A percentile compares a stretch with the other conserved stretches of the same genome.
Conservation (phyloP, 2,888 invertebrate genomes). For the Chymomyza fuscimana region DNA sequence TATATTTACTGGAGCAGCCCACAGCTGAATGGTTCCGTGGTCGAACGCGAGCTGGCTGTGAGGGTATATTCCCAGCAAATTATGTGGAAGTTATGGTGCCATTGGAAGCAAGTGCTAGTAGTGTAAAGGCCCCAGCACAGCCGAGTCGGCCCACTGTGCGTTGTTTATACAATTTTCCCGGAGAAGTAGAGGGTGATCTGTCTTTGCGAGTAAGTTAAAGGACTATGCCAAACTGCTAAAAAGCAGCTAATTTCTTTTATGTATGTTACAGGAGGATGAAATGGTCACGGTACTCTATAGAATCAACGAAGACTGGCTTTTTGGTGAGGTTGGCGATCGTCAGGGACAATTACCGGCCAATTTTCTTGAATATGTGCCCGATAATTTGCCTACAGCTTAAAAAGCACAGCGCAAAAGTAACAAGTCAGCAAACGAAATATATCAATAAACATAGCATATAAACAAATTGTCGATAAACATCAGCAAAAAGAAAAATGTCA, state of each 20-base stretch:
- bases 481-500: constrained; percentile 32
- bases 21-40: constrained; percentile 92
- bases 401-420: constrained; percentile 20
- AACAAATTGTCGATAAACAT: constrained; percentile 40
- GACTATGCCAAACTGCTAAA: neutral
- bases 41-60: constrained; percentile 83
- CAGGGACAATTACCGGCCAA: constrained; percentile 90
- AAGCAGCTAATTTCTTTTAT: neutral
- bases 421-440: constrained; percentile 31
- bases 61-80: constrained; percentile 91
- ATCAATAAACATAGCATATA: constrained; percentile 38
- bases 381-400: constrained; percentile 78
- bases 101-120: constrained; percentile 78
- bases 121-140: constrained; percentile 13
- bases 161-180: constrained; percentile 87
- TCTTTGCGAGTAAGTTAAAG: constrained; percentile 80
- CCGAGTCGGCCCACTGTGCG: constrained; percentile 77
- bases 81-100: constrained; percentile 89
- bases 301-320: constrained; percentile 89
- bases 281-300: constrained; percentile 84
- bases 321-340: constrained; percentile 84
- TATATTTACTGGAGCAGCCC: constrained; percentile 85
- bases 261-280: constrained; percentile 81
- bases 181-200: constrained; percentile 83
- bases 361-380: constrained; percentile 85